Conservation (phyloP, 2,797 vertebrate species). For the Lithobates pipiens region DNA sequence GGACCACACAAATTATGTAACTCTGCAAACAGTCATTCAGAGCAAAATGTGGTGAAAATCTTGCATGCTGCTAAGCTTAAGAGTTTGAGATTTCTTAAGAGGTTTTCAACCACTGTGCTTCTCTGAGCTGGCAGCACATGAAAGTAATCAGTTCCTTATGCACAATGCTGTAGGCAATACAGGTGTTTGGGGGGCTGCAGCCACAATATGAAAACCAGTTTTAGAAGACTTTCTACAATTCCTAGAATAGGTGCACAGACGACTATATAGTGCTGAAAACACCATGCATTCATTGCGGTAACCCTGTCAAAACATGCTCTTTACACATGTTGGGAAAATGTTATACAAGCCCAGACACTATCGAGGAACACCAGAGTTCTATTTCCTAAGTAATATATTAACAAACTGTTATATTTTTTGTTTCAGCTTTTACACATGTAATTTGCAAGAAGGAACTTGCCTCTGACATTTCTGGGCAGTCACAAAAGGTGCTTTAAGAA, state of each 20-base stretch:
- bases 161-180: slow-evolving; percentile 28
- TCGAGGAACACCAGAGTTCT: neutral
- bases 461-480: no score
- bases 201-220: slow-evolving; percentile 24
- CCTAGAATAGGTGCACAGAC: slow-evolving; percentile 30
- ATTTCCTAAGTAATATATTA: no score
- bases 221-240: slow-evolving; percentile 13
- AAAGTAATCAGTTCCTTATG: slow-evolving; percentile 45
- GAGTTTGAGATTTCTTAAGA: slow-evolving; percentile 51
- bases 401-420: no score
- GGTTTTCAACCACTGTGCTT: slow-evolving; percentile 39
- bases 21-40: slow-evolving; percentile 11
- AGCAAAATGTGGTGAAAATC: slow-evolving; percentile 47
- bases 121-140: slow-evolving; percentile 45
- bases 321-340: neutral
- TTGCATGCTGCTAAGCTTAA: slow-evolving; percentile 40
- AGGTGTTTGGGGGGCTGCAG: slow-evolving; percentile 49
- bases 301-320: neutral
- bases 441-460: no score
- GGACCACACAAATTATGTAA: slow-evolving; percentile 14
- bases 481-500: no score
- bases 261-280: neutral
- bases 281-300: neutral
- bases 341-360: neutral
- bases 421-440: no score